Base-by-base conservation (phyloP, 92 coral and sea anemone genomes). In the Umimayanthus chanpuru region DNA sequence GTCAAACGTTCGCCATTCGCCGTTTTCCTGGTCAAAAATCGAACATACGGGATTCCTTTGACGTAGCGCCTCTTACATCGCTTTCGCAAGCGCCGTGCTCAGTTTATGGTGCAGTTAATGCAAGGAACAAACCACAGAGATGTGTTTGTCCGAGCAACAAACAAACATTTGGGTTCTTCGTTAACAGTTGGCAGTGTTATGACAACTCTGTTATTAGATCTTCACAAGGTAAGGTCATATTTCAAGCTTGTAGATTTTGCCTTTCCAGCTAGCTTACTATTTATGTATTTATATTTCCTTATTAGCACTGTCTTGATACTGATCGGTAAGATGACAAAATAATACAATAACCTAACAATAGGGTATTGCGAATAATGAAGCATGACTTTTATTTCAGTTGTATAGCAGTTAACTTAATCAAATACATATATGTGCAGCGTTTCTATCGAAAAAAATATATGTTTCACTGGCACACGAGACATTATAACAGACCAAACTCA, bases 111-210 rank as follows among this genome's bases (percentile, higher is more conserved):
- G 87, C 78, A 70, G 15, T 43, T 1, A 71, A 3, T 9, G 9
- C 15, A 14, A 43, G 18, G n/a, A 67, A 49, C 56, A 68, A 71
- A 23, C 43, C 78, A 1, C 26, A 25, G 25, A 71, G 64, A 70
- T 83, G 87, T 47, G 77, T 70, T 25, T 83, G 87, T 83, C 8
- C 28, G 21, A 26, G 7, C 20, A 49, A 50, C 41, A 71, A 30
- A 25, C 65, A 55, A 3, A 83, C 87, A 68, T 70, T 83, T 70
- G 87, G 78, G 44, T 43, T 68, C 1, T 83, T 43, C 25, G 40
- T 44, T 38, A 47, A 70, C 18, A 70, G 2, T 5, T 68, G 87
- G 87, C 87, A 83, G 61, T 83, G 87, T 26, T 44, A 65, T 5
- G 66, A 68, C 40, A 55, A 83, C 36, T 26, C 38, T 4, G 18